These are phyloP conservation scores for Amorpha juglandis DNA, from an alignment of 2,888 invertebrate species.

Conservation along the genomic window DNA sequence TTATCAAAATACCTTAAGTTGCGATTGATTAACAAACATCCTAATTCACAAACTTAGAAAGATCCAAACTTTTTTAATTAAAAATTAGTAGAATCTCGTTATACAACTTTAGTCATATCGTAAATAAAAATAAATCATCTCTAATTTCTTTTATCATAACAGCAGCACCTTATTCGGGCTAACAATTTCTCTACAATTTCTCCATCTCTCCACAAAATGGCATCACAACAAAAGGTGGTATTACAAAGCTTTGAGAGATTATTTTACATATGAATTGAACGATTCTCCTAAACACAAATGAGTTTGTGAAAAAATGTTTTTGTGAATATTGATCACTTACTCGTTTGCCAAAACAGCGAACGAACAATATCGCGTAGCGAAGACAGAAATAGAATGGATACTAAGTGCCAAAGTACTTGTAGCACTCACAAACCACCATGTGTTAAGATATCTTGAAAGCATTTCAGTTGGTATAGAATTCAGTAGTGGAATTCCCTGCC, in stretches of 20 bases:
- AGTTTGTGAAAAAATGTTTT: neutral
- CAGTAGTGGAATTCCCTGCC: too few species aligned
- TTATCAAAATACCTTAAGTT: too few species aligned
- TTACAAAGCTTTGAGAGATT: conserved; percentile 5
- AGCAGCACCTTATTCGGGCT: neutral
- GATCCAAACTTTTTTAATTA: too few species aligned
- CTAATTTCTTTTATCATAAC: neutral
- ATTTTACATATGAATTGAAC: neutral
- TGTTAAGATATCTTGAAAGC: conserved; percentile 11
- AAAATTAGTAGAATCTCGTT: too few species aligned
- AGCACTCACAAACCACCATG: neutral
- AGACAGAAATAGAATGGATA: conserved; percentile 1
- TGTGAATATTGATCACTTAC: neutral
- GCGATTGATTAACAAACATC: too few species aligned
- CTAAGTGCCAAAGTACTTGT: conserved; percentile 3
- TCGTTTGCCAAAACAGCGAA: conserved; percentile 5
- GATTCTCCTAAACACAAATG: neutral
- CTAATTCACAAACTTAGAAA: too few species aligned
- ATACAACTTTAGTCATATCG: neutral
- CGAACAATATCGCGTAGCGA: neutral
- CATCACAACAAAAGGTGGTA: conserved; percentile 1
- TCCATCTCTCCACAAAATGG: too few species aligned
- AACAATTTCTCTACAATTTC: conserved; percentile 1
- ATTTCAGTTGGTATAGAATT: neutral
- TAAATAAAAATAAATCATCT: neutral